These are phyloP conservation scores for Paracentrotus lividus DNA, from an alignment of 53 echinoderm and acorn worm genomes.

Conservation along the genomic window DNA sequence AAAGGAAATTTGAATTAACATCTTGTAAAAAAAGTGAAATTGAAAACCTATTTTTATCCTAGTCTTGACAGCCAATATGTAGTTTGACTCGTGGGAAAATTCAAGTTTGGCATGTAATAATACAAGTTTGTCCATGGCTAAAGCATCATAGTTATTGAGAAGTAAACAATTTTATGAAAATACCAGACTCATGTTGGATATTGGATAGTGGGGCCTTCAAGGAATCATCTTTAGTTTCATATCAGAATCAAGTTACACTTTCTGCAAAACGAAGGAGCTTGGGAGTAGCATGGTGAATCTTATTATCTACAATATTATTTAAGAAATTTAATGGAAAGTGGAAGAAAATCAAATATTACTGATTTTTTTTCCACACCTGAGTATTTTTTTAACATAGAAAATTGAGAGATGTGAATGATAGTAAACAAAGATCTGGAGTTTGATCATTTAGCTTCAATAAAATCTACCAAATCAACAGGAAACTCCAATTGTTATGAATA, in stretches of 20 bases:
- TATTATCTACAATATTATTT: not conserved
- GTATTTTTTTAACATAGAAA: not conserved
- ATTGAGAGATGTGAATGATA: not conserved
- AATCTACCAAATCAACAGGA: too few relatives aligned
- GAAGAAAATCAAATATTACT: not conserved
- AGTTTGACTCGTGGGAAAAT: not conserved
- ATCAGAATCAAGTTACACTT: not conserved
- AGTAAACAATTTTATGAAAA: slow-evolving; percentile 42
- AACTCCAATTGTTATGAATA: too few relatives aligned
- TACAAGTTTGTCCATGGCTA: slow-evolving; percentile 12
- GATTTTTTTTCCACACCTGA: not conserved
- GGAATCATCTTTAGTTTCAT: not conserved
- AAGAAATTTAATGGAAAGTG: not conserved
- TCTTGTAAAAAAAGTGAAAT: not conserved
- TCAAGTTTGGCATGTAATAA: slow-evolving; percentile 22
- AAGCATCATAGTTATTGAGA: slow-evolving; percentile 4
- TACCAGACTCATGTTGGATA: not conserved
- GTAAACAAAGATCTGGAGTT: not conserved
- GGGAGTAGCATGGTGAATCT: not conserved
- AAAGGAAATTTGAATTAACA: not conserved
- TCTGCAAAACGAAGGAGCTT: not conserved
- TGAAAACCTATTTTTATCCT: slow-evolving; percentile 14
- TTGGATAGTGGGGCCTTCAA: not conserved
- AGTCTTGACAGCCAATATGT: not conserved
- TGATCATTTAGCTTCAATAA: not conserved